Percentiles rank a stretch among this genome's conserved stretches.
phyloP scores from a whole-genome alignment of 1,140 invertebrate genomes.

The Araneus ventricosus region DNA sequence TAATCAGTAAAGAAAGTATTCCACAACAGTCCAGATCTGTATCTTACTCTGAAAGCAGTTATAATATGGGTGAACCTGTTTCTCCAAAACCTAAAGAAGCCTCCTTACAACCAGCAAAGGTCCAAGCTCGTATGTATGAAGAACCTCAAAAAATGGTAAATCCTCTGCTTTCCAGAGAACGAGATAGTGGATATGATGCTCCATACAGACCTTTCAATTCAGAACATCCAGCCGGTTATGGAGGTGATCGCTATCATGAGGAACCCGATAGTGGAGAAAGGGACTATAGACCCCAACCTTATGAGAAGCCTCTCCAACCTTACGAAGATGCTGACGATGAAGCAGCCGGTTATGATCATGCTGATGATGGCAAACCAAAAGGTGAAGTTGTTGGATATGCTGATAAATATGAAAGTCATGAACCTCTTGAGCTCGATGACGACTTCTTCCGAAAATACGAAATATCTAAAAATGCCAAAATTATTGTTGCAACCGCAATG shows the following conservation, averaged over 20 bases:
- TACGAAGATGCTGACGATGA: background rate
- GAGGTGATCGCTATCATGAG: background rate
- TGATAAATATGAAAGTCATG: background rate
- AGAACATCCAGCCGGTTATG: slow-evolving; percentile 33
- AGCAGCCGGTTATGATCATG: background rate
- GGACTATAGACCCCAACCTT: background rate
- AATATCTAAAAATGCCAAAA: slow-evolving; percentile 68
- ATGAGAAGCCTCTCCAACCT: background rate
- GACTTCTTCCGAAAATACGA: slow-evolving; percentile 61
- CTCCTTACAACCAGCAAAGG: background rate
- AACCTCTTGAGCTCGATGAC: slow-evolving; percentile 61
- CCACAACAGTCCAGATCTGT: slow-evolving; percentile 33
- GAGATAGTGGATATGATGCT: background rate
- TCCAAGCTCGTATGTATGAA: background rate
- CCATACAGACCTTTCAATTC: slow-evolving; percentile 48
- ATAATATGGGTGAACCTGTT: background rate
- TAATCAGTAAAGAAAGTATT: background rate
- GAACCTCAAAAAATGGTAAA: slow-evolving; percentile 53
- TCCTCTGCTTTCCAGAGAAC: background rate
- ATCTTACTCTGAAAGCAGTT: slow-evolving; percentile 56
- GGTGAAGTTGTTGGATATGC: slow-evolving; percentile 34
- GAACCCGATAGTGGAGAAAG: background rate
- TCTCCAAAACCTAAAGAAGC: background rate
- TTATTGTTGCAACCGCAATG: slow-evolving; percentile 38
- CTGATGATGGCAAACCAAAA: background rate